Base-by-base conservation (phyloP, 2,797 vertebrate species). In the Darevskia nairensis region DNA sequence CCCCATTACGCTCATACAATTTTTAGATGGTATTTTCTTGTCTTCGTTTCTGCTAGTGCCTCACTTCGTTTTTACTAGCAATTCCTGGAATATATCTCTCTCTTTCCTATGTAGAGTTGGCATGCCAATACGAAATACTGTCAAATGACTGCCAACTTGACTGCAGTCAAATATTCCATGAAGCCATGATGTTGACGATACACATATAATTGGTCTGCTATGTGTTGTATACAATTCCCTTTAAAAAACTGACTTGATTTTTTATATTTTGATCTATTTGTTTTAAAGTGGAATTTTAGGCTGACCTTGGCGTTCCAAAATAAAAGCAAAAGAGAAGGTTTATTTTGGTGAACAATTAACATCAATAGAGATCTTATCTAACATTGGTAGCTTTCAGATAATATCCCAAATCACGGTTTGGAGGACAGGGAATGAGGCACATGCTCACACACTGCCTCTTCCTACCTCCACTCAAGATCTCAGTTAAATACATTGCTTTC, bases 221-320 rank as follows among this genome's bases (percentile, higher is more conserved):
- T 32, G 46, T 59, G 61, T 29, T 39, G 32, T 59, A 44, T 35
- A 35, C 55, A 61, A 61, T 6, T 6, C 15, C 32, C 15, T 75
- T 64, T 6, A 2, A 64, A 64, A 64, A 72, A 21, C 32, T 71
- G 69, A 29, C 29, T 50, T 83, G 21, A 23, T 7, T 69, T 19
- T 46, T 21, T 29, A 35, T 71, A 27, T 82, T 82, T 17, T 50
- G 29, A 68, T 82, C 29, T 39, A 13, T 82, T 29, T 44, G n/a
- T 82, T n/a, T 77, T 66, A 69, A 69, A 46, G 15, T 69, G 64
- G 27, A 82, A 69, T 82, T 79, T 82, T 46, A 69, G 59, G 59
- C 5, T 46, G 59, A 39, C 50, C 46, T 50, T 50, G 46, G 46
- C 10, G 10, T 50, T 64, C 27, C 41, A n/a, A 41, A 23, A 46